These are phyloP conservation scores for Cottus gobio DNA, from an alignment of 2,113 vertebrate species.

Conservation along the genomic window DNA sequence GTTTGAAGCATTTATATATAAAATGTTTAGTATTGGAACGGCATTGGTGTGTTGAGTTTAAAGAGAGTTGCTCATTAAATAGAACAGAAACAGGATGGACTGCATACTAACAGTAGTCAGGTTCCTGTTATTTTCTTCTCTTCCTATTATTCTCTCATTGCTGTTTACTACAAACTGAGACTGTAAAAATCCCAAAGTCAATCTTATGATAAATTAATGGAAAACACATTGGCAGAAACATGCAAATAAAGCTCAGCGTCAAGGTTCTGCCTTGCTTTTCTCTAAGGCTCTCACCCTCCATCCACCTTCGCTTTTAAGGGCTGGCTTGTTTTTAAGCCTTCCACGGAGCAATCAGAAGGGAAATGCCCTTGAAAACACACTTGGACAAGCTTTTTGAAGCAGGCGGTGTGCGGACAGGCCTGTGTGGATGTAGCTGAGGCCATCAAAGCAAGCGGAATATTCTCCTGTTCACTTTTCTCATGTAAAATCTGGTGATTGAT, in stretches of 20 bases:
- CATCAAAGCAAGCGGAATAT: slow-evolving; percentile 5
- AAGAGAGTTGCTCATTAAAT: neutral
- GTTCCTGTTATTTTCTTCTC: neutral
- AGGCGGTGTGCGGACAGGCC: neutral
- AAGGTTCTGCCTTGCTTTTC: slow-evolving; percentile 21
- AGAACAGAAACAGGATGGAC: neutral
- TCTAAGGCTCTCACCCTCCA: neutral
- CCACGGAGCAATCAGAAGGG: slow-evolving; percentile 25
- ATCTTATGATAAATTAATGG: slow-evolving; percentile 4
- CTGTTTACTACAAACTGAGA: slow-evolving; percentile 14
- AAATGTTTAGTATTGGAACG: neutral
- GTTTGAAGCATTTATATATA: neutral
- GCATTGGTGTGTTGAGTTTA: neutral
- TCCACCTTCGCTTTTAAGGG: slow-evolving; percentile 28
- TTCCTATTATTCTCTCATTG: neutral
- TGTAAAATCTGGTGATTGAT: neutral
- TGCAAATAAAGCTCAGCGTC: slow-evolving; percentile 18
- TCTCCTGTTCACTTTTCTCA: neutral
- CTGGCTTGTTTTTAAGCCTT: slow-evolving; percentile 55
- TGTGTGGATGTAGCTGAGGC: neutral
- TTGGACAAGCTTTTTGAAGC: slow-evolving; percentile 26
- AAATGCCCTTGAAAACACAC: slow-evolving; percentile 57
- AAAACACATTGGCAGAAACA: slow-evolving; percentile 10
- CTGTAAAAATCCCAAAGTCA: neutral
- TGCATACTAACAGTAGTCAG: neutral